phyloP scores from a whole-genome alignment of 2,113 vertebrate species.

The Dinomys branickii region DNA sequence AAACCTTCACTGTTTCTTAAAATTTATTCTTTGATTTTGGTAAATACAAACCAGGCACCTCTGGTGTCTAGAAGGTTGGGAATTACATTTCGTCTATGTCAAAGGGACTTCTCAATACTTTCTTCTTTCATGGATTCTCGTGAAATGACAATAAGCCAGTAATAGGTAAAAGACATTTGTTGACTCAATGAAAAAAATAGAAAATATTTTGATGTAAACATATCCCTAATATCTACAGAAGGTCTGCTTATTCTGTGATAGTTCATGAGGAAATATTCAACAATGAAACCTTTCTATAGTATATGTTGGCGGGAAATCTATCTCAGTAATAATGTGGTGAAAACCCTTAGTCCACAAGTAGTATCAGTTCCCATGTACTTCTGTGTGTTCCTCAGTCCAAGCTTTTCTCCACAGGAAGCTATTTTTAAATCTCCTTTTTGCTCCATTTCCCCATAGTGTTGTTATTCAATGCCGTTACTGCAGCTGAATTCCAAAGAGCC shows the following conservation, averaged over 20 bases:
- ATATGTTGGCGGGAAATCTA: not conserved
- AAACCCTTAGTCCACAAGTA: not conserved
- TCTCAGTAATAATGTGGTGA: not conserved
- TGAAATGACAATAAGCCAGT: not conserved
- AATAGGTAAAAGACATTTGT: not conserved
- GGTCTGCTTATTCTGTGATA: not conserved
- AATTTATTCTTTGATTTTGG: not conserved
- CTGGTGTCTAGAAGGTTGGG: not conserved
- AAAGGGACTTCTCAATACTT: not conserved
- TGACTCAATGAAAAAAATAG: constrained; percentile 1
- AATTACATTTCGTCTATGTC: not conserved
- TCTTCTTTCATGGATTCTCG: not conserved
- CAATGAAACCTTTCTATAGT: not conserved
- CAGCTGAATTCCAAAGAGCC: not conserved
- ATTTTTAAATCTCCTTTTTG: not conserved
- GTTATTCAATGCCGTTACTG: not conserved
- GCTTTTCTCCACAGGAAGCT: not conserved
- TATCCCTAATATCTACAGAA: not conserved
- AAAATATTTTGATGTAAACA: not conserved
- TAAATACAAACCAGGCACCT: not conserved
- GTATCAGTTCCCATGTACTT: not conserved
- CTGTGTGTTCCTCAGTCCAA: not conserved
- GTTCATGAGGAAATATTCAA: not conserved
- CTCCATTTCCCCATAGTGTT: not conserved
- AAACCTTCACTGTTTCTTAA: not conserved